A percentile compares a stretch with the other conserved stretches of the same genome.
Evolutionary conservation across 2,888 invertebrate genomes (phyloP).

Genomic region (Orthosia incerta): DNA sequence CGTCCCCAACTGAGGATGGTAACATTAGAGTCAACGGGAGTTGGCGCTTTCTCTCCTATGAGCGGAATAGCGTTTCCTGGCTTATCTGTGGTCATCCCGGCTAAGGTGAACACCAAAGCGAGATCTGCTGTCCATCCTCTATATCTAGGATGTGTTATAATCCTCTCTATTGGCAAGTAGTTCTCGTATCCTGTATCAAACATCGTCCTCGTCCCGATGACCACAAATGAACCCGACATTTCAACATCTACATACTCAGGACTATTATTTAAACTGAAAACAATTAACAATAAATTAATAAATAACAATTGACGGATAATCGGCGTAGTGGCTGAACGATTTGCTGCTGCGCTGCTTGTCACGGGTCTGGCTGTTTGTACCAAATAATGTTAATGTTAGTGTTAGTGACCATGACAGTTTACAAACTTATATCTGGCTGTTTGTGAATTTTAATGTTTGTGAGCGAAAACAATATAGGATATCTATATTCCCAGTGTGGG

Average conservation of each 20-base stretch:
- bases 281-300: neutral
- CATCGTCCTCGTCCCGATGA: slow-evolving; percentile 81
- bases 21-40: slow-evolving; percentile 74
- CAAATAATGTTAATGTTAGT: too few species aligned
- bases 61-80: slow-evolving; percentile 75
- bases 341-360: too few species aligned
- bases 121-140: slow-evolving; percentile 78
- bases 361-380: too few species aligned
- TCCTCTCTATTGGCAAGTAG: slow-evolving; percentile 81
- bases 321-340: too few species aligned
- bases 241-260: slow-evolving; percentile 68
- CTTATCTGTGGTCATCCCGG: slow-evolving; percentile 80
- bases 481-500: too few species aligned
- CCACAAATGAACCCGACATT: slow-evolving; percentile 79
- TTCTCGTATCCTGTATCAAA: slow-evolving; percentile 80
- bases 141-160: slow-evolving; percentile 77
- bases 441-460: too few species aligned
- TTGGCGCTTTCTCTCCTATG: slow-evolving; percentile 68
- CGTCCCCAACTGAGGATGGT: slow-evolving; percentile 80
- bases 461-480: too few species aligned
- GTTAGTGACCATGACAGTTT: too few species aligned
- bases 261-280: slow-evolving; percentile 29
- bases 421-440: too few species aligned
- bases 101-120: slow-evolving; percentile 79
- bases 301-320: too few species aligned